Evolutionary conservation across 2,888 invertebrate species (phyloP).

Genomic region (Brenthis daphne): DNA sequence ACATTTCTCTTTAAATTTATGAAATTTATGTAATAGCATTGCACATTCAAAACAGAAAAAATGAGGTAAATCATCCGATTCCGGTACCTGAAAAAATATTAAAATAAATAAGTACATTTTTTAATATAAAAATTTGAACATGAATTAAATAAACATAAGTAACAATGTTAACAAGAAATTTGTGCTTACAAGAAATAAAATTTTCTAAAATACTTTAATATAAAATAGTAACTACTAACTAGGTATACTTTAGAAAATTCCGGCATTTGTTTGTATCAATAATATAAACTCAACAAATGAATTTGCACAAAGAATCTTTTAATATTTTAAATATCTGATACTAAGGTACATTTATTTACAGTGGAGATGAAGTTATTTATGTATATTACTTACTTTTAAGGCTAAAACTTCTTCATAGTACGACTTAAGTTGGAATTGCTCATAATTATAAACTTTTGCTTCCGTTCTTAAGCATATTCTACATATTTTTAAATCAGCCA

Average conservation of each 20-base stretch:
- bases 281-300: no score
- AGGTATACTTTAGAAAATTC: no score
- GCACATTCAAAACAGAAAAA: slow-evolving; percentile 70
- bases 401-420: slow-evolving; percentile 66
- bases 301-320: no score
- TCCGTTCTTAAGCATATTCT: slow-evolving; percentile 61
- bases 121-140: neutral
- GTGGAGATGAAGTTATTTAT: neutral
- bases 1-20: slow-evolving; percentile 69
- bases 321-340: no score
- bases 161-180: no score
- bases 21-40: slow-evolving; percentile 60
- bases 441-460: slow-evolving; percentile 55
- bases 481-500: slow-evolving; percentile 56
- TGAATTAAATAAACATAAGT: no score
- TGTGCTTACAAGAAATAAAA: no score
- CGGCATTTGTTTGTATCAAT: no score
- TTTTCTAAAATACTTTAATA: no score
- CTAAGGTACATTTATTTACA: no score
- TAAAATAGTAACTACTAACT: no score
- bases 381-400: slow-evolving; percentile 52
- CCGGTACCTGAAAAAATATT: slow-evolving; percentile 50
- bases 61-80: slow-evolving; percentile 59
- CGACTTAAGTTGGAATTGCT: slow-evolving; percentile 56
- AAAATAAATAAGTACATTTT: neutral